A percentile compares a stretch with the other conserved stretches of the same genome.
Conservation (phyloP, 2,888 invertebrate genomes). For the Pristionchus mayeri region DNA sequence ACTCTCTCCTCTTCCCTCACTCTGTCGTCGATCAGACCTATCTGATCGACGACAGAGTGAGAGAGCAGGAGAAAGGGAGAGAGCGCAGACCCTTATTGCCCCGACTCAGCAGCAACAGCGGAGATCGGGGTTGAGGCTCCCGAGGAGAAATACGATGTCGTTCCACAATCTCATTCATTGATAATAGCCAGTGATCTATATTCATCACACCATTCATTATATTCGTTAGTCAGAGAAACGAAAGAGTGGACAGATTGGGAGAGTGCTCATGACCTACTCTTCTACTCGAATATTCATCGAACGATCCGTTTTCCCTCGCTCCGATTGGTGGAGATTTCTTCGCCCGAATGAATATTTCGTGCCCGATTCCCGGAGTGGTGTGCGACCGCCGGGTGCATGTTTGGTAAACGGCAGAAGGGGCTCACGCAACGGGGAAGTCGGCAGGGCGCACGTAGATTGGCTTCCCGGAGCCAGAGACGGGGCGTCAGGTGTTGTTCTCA, state of each 20-base stretch:
- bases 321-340: neutral
- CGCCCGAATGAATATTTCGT: constrained; percentile 21
- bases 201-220: neutral
- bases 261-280: too few relatives aligned
- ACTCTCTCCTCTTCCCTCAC: neutral
- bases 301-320: too few relatives aligned
- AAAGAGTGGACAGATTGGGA: too few relatives aligned
- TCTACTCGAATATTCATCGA: neutral
- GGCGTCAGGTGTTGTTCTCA: constrained; percentile 14
- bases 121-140: too few relatives aligned
- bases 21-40: neutral
- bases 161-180: neutral
- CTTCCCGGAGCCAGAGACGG: neutral
- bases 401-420: constrained; percentile 11
- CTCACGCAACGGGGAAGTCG: constrained; percentile 25
- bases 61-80: neutral
- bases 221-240: too few relatives aligned
- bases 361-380: neutral
- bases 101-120: too few relatives aligned
- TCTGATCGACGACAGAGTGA: too few relatives aligned
- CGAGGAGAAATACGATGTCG: neutral
- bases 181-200: neutral
- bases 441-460: constrained; percentile 4
- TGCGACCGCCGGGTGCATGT: neutral
- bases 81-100: neutral